A percentile compares a stretch with the other conserved stretches of the same genome.
These are phyloP conservation scores for Hemicrepidius hirtus DNA, from an alignment of 2,888 invertebrate species.

Conservation along the genomic window DNA sequence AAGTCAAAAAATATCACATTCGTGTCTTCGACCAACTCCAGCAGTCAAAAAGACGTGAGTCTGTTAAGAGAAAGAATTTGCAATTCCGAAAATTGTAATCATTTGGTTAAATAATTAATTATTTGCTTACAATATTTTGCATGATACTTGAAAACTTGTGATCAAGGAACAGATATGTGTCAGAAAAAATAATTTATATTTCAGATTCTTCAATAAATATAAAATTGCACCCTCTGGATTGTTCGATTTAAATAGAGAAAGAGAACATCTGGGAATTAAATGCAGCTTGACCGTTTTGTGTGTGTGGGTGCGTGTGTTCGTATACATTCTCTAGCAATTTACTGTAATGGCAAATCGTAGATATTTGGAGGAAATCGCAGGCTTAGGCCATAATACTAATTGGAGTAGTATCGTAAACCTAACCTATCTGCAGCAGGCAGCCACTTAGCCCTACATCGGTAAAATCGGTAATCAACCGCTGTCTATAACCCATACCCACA, in stretches of 20 bases:
- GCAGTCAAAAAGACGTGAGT: too few relatives aligned
- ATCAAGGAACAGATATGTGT: too few relatives aligned
- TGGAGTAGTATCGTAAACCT: constrained; percentile 66
- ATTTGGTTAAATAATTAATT: too few relatives aligned
- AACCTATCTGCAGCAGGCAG: constrained; percentile 65
- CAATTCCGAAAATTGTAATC: too few relatives aligned
- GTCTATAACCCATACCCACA: constrained; percentile 61
- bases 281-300: constrained; percentile 40
- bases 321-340: constrained; percentile 54
- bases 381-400: constrained; percentile 66
- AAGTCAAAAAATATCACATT: too few relatives aligned
- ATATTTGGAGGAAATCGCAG: constrained; percentile 57
- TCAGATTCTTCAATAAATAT: too few relatives aligned
- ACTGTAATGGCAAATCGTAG: constrained; percentile 57
- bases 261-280: constrained; percentile 26
- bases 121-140: too few relatives aligned
- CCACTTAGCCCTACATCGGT: constrained; percentile 63
- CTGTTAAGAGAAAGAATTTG: too few relatives aligned
- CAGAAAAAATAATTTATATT: too few relatives aligned
- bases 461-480: constrained; percentile 67
- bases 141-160: too few relatives aligned
- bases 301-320: constrained; percentile 33
- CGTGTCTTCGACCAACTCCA: too few relatives aligned
- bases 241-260: background rate
- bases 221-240: too few relatives aligned